phyloP scores from a whole-genome alignment of 2,888 invertebrate genomes.

The Anoplius nigerrimus region DNA sequence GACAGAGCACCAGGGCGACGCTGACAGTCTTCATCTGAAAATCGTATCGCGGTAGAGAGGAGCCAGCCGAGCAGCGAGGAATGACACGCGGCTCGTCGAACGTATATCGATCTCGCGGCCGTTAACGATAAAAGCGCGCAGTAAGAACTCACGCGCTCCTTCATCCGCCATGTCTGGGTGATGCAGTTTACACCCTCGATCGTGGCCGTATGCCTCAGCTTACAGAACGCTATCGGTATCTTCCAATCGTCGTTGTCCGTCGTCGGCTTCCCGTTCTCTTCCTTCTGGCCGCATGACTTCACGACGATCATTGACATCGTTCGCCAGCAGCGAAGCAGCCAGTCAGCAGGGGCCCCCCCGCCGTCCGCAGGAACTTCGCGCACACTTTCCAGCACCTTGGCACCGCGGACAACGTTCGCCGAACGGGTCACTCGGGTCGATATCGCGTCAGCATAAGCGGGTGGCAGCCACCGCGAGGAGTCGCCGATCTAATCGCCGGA shows the following conservation, averaged over 20 bases:
- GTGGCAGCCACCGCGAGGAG: slow-evolving; percentile 8
- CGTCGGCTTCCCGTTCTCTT: slow-evolving; percentile 34
- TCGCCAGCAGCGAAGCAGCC: slow-evolving; percentile 16
- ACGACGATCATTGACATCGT: slow-evolving; percentile 58
- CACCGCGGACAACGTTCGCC: slow-evolving; percentile 25
- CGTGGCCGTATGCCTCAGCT: slow-evolving; percentile 84
- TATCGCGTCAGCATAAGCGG: slow-evolving; percentile 20
- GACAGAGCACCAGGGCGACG: slow-evolving; percentile 96
- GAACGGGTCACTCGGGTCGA: neutral
- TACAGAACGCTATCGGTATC: slow-evolving; percentile 84
- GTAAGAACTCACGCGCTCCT: slow-evolving; percentile 84
- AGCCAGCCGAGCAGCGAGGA: slow-evolving; percentile 1
- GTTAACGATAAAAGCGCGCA: neutral
- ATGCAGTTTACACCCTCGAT: slow-evolving; percentile 82
- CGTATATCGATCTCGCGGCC: slow-evolving; percentile 11
- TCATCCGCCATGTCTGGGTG: slow-evolving; percentile 92
- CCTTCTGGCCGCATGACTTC: slow-evolving; percentile 51
- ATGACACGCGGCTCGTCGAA: neutral
- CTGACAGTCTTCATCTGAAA: slow-evolving; percentile 98
- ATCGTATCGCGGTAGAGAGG: neutral
- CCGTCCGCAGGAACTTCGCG: too few species aligned
- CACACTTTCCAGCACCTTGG: slow-evolving; percentile 16
- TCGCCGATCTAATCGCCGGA: slow-evolving; percentile 24
- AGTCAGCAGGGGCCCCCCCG: too few species aligned
- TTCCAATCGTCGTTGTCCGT: slow-evolving; percentile 79